These are phyloP conservation scores for Halcyon chelicuti DNA, from an alignment of 2,797 vertebrate genomes.

Conservation along the genomic window DNA sequence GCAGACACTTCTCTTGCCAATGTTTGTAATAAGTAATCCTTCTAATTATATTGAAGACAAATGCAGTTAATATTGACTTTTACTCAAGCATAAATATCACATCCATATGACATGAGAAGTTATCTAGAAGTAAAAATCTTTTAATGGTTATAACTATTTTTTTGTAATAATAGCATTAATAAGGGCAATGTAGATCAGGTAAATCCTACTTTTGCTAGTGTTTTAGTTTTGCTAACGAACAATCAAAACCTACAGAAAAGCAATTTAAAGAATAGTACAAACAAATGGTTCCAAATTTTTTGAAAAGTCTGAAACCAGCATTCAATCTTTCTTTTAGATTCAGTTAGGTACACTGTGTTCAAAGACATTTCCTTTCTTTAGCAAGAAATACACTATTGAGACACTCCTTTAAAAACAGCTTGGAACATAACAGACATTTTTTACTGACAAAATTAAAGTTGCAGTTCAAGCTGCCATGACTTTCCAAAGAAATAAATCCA, in stretches of 20 bases:
- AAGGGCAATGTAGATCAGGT: not conserved
- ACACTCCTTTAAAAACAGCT: not conserved
- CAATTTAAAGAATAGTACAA: not conserved
- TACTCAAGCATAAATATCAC: not conserved
- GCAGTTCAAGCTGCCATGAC: not conserved
- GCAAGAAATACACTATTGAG: not conserved
- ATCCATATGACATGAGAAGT: not conserved
- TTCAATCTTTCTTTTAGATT: not conserved
- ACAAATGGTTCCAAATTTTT: not conserved
- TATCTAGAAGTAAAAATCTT: not conserved
- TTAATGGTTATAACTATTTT: conserved; percentile 5
- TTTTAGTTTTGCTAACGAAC: not conserved
- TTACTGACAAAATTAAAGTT: conserved; percentile 57
- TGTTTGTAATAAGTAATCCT: conserved; percentile 39
- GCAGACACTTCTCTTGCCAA: conserved; percentile 46
- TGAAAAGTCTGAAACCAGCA: not conserved
- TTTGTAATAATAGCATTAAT: not conserved
- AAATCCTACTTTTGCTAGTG: not conserved
- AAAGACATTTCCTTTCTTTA: not conserved
- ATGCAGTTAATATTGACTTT: conserved; percentile 11
- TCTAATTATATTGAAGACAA: not conserved
- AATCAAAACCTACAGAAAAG: not conserved
- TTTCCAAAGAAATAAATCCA: conserved; percentile 49
- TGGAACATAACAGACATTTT: not conserved
- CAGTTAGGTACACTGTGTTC: not conserved